Base-by-base conservation (phyloP, 30 jellyfish, hydroid and myxozoan genomes). In the Rhopilema esculentum region DNA sequence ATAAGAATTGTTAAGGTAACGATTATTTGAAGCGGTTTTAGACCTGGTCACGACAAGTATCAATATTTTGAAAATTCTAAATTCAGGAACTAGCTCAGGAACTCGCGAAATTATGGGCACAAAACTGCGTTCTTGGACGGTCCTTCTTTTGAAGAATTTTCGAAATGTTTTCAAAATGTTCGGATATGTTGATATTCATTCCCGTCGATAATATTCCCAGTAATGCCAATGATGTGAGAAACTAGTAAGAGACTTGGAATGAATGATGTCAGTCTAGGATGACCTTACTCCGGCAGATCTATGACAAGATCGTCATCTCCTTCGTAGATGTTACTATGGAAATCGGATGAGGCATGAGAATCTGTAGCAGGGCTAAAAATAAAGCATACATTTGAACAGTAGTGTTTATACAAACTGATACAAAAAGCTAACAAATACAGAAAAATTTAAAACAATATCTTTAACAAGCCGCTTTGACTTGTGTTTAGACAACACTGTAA, bases 291-390 rank as follows among this genome's bases (percentile, higher is more conserved):
- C 53, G 97, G 97, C 21, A 91, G 80, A 62, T 91, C 97, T 50
- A 91, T 91, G 65, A 91, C 97, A 32, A 91, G 91, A 77, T 91
- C 97, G 69, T 91, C 97, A 72, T 83, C 97, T 19, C 97, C 97
- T 21, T 91, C 97, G 69, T 91, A 91, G 30, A 91, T 82, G 84
- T 91, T 91, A 68, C 93, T 91, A 40, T 83, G 93, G 82, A 91
- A 91, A 33, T 83, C 94, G n/a, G 91, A 68, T 8, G 97, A 84
- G 1, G 94, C 91, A 20, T 94, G 97, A 0, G 97, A 91, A 69
- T 84, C 97, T 0, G 95, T 80, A 21, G 91, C 57, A 18, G 75
- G 49, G 75, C 95, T 87, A 73, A 50, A 86, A 77, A 22, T 4
- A 75, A 73, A 85, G 32, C 49, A 64, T 4, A 72, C 8, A 27